Percentiles rank a stretch among this genome's conserved stretches.
phyloP scores from a whole-genome alignment of 2,888 invertebrate species.

The Pachycephus smyrnensis region DNA sequence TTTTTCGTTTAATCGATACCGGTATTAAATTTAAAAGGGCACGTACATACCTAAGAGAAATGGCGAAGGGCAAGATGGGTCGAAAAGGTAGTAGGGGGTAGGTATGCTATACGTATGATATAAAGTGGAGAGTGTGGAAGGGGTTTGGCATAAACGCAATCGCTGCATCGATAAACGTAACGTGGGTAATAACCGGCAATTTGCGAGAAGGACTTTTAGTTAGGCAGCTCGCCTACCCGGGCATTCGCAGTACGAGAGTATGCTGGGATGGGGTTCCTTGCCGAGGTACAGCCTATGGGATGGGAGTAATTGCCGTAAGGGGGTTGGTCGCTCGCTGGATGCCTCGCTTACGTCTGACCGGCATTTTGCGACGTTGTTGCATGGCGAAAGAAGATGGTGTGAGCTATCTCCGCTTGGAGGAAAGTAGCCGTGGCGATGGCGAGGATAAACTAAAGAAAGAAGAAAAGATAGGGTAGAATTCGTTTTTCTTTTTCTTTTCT shows the following conservation, averaged over 20 bases:
- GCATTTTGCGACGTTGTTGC: constrained; percentile 46
- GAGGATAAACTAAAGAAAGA: not conserved
- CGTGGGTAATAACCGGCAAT: constrained; percentile 64
- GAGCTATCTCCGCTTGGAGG: not conserved
- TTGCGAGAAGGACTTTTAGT: constrained; percentile 63
- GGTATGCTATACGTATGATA: not conserved
- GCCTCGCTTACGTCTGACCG: constrained; percentile 31
- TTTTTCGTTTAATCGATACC: not conserved
- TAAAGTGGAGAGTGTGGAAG: not conserved
- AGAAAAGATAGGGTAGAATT: not conserved
- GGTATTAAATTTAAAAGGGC: not conserved
- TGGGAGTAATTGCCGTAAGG: constrained; percentile 50
- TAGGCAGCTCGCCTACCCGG: constrained; percentile 50
- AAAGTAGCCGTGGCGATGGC: not conserved
- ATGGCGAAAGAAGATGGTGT: not conserved
- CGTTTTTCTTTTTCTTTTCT: not conserved
- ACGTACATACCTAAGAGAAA: not conserved
- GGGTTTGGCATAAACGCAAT: constrained; percentile 45
- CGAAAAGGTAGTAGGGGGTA: constrained; percentile 5
- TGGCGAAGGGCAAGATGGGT: not conserved
- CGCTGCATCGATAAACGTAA: constrained; percentile 59
- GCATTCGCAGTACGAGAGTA: constrained; percentile 26
- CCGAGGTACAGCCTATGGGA: constrained; percentile 8
- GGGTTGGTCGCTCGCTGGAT: constrained; percentile 38
- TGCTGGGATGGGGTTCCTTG: constrained; percentile 19